Conservation (phyloP, 2,113 vertebrate genomes). For the Plotosus lineatus region DNA sequence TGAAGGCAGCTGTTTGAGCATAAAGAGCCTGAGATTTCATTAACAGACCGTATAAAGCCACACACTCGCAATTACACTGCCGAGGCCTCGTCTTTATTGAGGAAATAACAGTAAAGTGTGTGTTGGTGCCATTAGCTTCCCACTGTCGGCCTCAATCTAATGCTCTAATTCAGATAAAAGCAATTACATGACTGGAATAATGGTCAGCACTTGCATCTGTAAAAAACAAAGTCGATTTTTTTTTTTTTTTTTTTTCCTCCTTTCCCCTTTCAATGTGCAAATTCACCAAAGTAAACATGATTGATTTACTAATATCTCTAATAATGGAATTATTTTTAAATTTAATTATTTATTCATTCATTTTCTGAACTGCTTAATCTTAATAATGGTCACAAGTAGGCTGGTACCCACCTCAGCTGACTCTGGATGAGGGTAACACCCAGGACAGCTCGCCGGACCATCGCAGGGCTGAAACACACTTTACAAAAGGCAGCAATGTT, state of each 20-base stretch:
- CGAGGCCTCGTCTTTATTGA: constrained; percentile 24
- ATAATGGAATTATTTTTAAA: no score
- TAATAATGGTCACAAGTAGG: no score
- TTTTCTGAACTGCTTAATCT: no score
- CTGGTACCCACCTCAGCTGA: no score
- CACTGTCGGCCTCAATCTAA: constrained; percentile 22
- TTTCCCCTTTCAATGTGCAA: background rate
- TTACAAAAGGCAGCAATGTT: no score
- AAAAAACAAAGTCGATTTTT: background rate
- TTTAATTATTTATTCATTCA: no score
- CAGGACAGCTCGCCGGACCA: no score
- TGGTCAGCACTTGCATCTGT: background rate
- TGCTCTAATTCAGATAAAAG: background rate
- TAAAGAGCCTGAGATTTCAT: constrained; percentile 28
- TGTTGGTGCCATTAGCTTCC: no score
- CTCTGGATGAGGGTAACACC: no score
- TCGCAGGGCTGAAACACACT: no score
- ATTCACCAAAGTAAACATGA: background rate
- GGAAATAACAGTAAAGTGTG: constrained; percentile 34
- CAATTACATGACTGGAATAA: background rate
- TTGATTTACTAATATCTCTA: no score
- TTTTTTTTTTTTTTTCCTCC: no score
- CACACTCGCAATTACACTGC: constrained; percentile 28
- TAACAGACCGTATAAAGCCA: constrained; percentile 37
- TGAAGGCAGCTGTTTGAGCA: background rate